Evolutionary conservation across 1,140 invertebrate species (phyloP).

Genomic region (Megalonaias nervosa): DNA sequence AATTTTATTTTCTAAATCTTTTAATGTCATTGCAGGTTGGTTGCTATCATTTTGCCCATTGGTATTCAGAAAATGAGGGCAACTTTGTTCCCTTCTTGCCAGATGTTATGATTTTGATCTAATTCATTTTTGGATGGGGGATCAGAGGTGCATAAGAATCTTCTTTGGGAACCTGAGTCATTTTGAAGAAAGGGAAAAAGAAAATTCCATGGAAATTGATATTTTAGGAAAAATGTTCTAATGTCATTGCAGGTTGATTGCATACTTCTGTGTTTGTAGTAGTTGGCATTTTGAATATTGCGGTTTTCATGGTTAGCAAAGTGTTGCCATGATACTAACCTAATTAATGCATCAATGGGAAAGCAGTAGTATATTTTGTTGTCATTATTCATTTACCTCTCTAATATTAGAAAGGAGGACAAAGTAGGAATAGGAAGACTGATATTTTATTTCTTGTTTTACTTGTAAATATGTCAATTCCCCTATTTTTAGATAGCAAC

Average conservation of each 20-base stretch:
- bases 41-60: slow-evolving; percentile 74
- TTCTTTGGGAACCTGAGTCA: slow-evolving; percentile 73
- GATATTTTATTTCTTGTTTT: too few species aligned
- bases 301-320: slow-evolving; percentile 73
- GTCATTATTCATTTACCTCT: slow-evolving; percentile 72
- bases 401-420: slow-evolving; percentile 68
- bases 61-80: slow-evolving; percentile 69
- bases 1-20: too few species aligned
- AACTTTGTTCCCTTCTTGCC: slow-evolving; percentile 70
- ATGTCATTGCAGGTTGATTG: slow-evolving; percentile 67
- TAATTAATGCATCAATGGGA: slow-evolving; percentile 72
- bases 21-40: slow-evolving; percentile 63
- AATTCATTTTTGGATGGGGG: slow-evolving; percentile 71
- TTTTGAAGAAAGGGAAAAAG: slow-evolving; percentile 67
- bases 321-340: slow-evolving; percentile 74
- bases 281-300: slow-evolving; percentile 71
- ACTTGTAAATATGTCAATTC: too few species aligned
- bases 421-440: slow-evolving; percentile 50
- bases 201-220: slow-evolving; percentile 23
- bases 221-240: too few species aligned
- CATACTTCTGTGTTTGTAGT: slow-evolving; percentile 72
- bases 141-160: slow-evolving; percentile 62
- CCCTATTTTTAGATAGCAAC: too few species aligned
- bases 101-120: slow-evolving; percentile 75
- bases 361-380: slow-evolving; percentile 63